These are phyloP conservation scores for Upupa epops DNA, from an alignment of 2,113 vertebrate genomes.

Conservation along the genomic window DNA sequence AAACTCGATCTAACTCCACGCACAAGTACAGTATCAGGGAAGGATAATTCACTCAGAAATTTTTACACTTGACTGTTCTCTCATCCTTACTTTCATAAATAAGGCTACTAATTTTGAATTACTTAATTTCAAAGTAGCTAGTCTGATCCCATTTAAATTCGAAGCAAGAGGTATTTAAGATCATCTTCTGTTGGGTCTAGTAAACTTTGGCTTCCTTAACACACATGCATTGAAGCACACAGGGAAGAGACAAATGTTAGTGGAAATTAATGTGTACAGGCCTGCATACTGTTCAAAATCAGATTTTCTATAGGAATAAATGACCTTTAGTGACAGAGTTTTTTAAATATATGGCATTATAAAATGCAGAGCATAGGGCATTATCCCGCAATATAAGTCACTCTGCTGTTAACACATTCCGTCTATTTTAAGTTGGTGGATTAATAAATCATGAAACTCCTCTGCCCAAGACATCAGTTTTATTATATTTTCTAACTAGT, in stretches of 20 bases:
- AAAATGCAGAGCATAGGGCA: background rate
- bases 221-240: background rate
- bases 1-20: background rate
- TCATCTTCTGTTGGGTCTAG: conserved; percentile 43
- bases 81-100: conserved; percentile 2
- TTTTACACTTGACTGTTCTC: background rate
- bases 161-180: conserved; percentile 40
- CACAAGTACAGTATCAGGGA: background rate
- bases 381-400: background rate
- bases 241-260: conserved; percentile 8
- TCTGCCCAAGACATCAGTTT: conserved; percentile 38
- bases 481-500: conserved; percentile 63
- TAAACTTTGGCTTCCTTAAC: conserved; percentile 54
- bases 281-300: conserved; percentile 31
- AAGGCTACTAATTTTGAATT: conserved; percentile 42
- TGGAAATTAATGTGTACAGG: conserved; percentile 45
- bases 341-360: background rate
- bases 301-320: conserved; percentile 40
- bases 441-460: conserved; percentile 59
- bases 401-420: background rate
- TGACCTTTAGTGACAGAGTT: conserved; percentile 27
- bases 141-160: conserved; percentile 42
- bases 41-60: background rate
- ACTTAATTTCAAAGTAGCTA: conserved; percentile 51
- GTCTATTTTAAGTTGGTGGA: background rate